Evolutionary conservation across 2,888 invertebrate genomes (phyloP), one percentile per base, ranked within the genome.

Genomic region (Drosophila acutilabella): DNA sequence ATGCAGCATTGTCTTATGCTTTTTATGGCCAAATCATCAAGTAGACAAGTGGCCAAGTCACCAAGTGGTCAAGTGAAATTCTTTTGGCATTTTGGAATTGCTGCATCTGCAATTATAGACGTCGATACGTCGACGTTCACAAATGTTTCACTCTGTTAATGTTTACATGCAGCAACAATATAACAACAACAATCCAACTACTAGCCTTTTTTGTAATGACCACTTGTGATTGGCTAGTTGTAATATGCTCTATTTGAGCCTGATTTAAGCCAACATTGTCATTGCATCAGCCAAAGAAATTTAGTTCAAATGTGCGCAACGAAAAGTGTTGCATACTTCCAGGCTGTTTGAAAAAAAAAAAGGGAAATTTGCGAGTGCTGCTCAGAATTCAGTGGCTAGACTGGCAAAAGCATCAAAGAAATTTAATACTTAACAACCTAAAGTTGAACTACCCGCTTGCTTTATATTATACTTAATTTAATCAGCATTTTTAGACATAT

Each of bases 71-170:
- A 76, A 57, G 83, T 83, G 82, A 83, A 83, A 86, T 83, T 88
- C 78, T 71, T 72, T 71, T 50, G 65, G 36, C 36, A 13, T 61
- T 71, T 14, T 59, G 69, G 74, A 85, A 85, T 85, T 81, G 89
- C 85, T 88, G 82, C 88, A 84, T 85, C 89, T 85, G 85, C 85
- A 89, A 85, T 89, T 87, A 84, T 81, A 72, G 78, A 51, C 66
- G 64, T 4, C 66, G 60, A 4, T 40, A 44, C 45, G 41, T 52
- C 56, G 30, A 40, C 62, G 66, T 42, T 40, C 7, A 83, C 71
- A 69, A 64, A 64, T 20, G 20, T 20, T 20, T 20, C 20, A 20
- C 70, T 76, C 72, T 68, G 48, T 71, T 61, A 52, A 50, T 71
- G 74, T 68, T 59, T 33, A 56, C 60, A 77, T 58, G 30, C 36